These are phyloP conservation scores for Rhynchophorus ferrugineus DNA, from an alignment of 1,140 invertebrate species.

Conservation along the genomic window DNA sequence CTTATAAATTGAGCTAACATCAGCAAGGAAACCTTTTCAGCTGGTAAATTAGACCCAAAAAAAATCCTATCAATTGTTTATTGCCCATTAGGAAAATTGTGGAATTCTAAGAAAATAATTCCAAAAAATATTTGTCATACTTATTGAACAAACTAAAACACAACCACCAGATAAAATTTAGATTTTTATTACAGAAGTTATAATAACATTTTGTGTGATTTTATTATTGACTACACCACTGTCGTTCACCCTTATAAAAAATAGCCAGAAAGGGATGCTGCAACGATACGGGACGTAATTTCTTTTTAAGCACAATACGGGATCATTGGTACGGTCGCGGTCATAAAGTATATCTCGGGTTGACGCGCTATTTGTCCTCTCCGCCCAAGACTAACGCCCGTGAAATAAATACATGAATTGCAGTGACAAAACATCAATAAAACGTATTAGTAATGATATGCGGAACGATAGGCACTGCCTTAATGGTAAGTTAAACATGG, in stretches of 20 bases:
- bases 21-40: too few species aligned
- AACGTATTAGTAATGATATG: constrained; percentile 17
- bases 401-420: constrained; percentile 25
- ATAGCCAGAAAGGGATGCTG: constrained; percentile 12
- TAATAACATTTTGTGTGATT: too few species aligned
- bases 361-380: constrained; percentile 21
- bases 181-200: too few species aligned
- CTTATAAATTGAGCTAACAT: too few species aligned
- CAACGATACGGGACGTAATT: constrained; percentile 16
- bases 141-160: too few species aligned
- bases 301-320: constrained; percentile 4
- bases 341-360: constrained; percentile 11
- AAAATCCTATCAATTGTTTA: too few species aligned
- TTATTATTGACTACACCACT: constrained; percentile 3
- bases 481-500: constrained; percentile 22
- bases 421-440: constrained; percentile 25
- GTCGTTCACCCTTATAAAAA: constrained; percentile 8
- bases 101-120: too few species aligned
- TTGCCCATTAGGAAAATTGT: too few species aligned
- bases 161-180: too few species aligned
- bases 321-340: constrained; percentile 14
- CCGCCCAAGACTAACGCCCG: constrained; percentile 15
- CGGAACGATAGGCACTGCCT: constrained; percentile 14
- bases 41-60: too few species aligned
- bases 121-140: too few species aligned